phyloP scores from a whole-genome alignment of 1,140 invertebrate genomes.

The Cyclina sinensis region DNA sequence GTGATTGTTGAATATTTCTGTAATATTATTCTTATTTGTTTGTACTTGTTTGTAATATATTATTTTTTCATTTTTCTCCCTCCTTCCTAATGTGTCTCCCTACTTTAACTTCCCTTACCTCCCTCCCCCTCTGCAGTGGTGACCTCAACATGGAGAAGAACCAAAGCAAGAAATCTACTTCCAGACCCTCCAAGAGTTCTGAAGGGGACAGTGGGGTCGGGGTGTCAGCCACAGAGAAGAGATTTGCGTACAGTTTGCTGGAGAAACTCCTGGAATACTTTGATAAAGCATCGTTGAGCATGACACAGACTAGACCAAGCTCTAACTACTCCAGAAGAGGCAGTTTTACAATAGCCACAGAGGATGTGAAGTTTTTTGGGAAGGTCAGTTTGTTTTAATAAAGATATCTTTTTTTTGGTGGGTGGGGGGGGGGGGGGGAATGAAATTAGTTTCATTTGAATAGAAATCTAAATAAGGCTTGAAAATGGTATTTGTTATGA shows the following conservation, averaged over 20 bases:
- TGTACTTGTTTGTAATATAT: background rate
- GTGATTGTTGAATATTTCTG: no score
- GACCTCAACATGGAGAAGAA: conserved; percentile 73
- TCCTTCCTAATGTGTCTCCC: conserved; percentile 48
- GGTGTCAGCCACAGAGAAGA: conserved; percentile 84
- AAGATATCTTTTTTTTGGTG: no score
- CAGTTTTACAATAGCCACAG: conserved; percentile 97
- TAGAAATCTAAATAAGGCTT: no score
- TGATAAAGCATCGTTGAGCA: conserved; percentile 98
- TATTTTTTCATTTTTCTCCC: conserved; percentile 27
- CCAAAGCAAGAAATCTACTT: conserved; percentile 73
- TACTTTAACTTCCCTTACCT: conserved; percentile 11
- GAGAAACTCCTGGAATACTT: conserved; percentile 99
- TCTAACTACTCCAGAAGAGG: conserved; percentile 96
- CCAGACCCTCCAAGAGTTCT: conserved; percentile 80
- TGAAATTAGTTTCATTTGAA: no score
- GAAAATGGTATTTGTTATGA: no score
- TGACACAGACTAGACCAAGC: conserved; percentile 98
- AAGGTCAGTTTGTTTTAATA: conserved; percentile 94
- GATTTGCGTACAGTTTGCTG: conserved; percentile 97
- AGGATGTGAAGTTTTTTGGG: conserved; percentile 99
- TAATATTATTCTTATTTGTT: background rate
- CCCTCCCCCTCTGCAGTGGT: conserved; percentile 64
- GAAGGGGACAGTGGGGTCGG: conserved; percentile 82
- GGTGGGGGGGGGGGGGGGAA: no score